Evolutionary conservation across 2,888 invertebrate genomes (phyloP), one percentile per base, ranked within the genome.

Genomic region (Drosophila atripex): DNA sequence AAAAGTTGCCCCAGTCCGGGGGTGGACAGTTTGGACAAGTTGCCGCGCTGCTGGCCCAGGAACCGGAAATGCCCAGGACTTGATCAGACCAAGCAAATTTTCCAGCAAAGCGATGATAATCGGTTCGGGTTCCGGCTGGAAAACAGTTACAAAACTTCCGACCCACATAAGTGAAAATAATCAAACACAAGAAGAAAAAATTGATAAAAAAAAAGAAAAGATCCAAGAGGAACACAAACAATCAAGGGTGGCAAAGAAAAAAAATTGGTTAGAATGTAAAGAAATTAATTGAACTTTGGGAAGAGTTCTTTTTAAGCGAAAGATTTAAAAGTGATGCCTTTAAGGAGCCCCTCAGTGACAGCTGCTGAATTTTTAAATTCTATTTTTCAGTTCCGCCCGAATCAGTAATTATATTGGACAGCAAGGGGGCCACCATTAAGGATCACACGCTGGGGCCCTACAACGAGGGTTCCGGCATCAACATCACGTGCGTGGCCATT

Each of bases 361-460:
- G 64, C 16, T 21, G 11, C 7, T n/a, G n/a, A 6, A 35, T 35
- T 35, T 35, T n/a, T n/a, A 35, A 35, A 35, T n/a, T 35, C n/a
- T 35, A 35, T 35, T 35, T 93, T 93, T 41, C 93, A 97, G 97
- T 96, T 90, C 96, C 97, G 18, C 97, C 97, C 45, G 95, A 95
- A 88, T 94, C 95, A 79, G 92, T 97, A 77, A 95, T 95, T 90
- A 95, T 97, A 80, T 93, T 96, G 87, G 95, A 96, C 90, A 95
- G 95, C 88, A 95, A 94, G 86, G 96, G 96, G 46, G 93, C 93
- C 43, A 94, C 95, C 88, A 95, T 96, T 84, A 94, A 94, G 46
- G 94, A 95, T 88, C 95, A 96, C 84, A 94, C 94, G 73, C 94
- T 97, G 72, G 97, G 97, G 8, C 97, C 97, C 9, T 97, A 96